phyloP scores from a whole-genome alignment of 2,888 invertebrate genomes.

The Scrobipalpa costella region DNA sequence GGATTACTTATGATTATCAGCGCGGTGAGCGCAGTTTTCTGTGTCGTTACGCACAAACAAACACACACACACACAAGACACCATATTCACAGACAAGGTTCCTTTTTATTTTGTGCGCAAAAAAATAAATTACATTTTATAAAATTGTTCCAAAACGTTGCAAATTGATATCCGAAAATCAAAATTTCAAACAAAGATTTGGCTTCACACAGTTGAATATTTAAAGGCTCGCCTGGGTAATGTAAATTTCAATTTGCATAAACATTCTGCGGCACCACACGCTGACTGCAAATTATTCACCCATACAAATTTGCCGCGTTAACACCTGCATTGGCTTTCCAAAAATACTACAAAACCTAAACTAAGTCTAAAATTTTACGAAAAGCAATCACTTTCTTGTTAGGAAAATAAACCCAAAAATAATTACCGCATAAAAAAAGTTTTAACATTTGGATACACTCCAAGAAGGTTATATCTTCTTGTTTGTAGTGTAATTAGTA shows the following conservation, averaged over 20 bases:
- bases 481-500: slow-evolving; percentile 19
- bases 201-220: slow-evolving; percentile 28
- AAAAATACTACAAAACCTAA: background rate
- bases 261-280: slow-evolving; percentile 41
- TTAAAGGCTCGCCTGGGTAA: slow-evolving; percentile 31
- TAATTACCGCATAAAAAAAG: background rate
- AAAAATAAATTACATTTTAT: background rate
- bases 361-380: too few relatives aligned
- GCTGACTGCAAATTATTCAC: slow-evolving; percentile 43
- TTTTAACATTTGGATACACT: slow-evolving; percentile 11
- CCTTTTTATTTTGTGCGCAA: background rate
- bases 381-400: too few relatives aligned
- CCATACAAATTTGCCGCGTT: slow-evolving; percentile 40
- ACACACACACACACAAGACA: background rate
- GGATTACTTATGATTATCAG: too few relatives aligned
- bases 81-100: background rate
- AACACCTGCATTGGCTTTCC: slow-evolving; percentile 32
- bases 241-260: slow-evolving; percentile 63
- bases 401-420: slow-evolving; percentile 12
- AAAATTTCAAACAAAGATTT: slow-evolving; percentile 23
- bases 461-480: slow-evolving; percentile 10
- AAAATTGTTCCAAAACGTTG: slow-evolving; percentile 2
- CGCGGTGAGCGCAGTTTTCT: too few relatives aligned
- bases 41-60: too few relatives aligned
- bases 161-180: slow-evolving; percentile 12